Evolutionary conservation across 2,797 vertebrate species (phyloP).

Genomic region (Myotis daubentonii): DNA sequence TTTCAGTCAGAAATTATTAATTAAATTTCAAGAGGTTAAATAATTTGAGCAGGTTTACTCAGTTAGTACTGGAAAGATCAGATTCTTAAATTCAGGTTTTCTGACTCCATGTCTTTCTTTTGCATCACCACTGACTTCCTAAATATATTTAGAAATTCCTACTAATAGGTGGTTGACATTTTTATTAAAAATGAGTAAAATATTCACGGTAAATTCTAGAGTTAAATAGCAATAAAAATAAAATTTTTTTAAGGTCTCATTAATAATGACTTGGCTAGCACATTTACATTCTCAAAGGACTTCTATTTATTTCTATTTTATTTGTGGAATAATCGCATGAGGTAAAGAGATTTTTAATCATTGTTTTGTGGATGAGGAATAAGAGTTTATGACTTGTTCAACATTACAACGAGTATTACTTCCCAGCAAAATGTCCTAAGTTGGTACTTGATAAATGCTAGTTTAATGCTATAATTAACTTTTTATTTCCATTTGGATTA

Average conservation of each 20-base stretch:
- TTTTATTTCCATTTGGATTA: not conserved
- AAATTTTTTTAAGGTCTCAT: not conserved
- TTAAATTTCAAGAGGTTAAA: not conserved
- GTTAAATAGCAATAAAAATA: not conserved
- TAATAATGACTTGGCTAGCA: not conserved
- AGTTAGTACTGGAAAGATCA: not conserved
- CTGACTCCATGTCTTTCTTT: not conserved
- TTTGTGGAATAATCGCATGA: constrained; percentile 5
- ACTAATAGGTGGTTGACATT: not conserved
- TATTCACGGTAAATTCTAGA: not conserved
- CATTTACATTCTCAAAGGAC: not conserved
- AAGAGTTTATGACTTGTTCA: not conserved
- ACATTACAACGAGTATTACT: not conserved
- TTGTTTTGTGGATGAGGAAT: not conserved
- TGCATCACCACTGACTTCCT: not conserved
- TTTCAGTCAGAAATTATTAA: constrained; percentile 30
- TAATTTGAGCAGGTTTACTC: not conserved
- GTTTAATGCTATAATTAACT: constrained; percentile 12
- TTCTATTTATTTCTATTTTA: constrained; percentile 21
- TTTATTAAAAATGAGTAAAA: constrained; percentile 34
- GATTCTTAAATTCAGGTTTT: not conserved
- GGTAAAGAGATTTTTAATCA: not conserved
- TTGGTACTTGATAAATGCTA: not conserved
- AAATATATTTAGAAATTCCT: not conserved
- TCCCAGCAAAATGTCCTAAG: not conserved